Percentiles rank a stretch among this genome's conserved stretches.
Conservation (phyloP, 2,888 invertebrate genomes). For the Xylocampa areola region DNA sequence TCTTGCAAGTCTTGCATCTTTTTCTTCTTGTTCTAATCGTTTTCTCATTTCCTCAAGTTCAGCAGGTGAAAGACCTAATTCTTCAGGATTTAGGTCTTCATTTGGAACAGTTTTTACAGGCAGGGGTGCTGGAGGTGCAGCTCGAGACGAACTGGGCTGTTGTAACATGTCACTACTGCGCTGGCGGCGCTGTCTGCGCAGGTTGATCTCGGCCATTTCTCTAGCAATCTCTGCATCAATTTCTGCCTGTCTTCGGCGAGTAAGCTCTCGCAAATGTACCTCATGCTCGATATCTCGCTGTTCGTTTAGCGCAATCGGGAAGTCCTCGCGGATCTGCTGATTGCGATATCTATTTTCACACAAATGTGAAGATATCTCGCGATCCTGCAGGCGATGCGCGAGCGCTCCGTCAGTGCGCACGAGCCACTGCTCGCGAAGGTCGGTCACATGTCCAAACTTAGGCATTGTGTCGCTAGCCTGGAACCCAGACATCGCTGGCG, state of each 20-base stretch:
- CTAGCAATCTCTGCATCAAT: constrained; percentile 85
- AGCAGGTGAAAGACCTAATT: constrained; percentile 78
- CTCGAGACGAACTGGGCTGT: constrained; percentile 79
- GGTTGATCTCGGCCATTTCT: constrained; percentile 85
- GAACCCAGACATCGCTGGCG: constrained; percentile 78
- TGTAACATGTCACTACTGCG: constrained; percentile 70
- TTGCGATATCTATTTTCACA: constrained; percentile 86
- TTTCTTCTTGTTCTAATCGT: constrained; percentile 83
- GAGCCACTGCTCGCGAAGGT: constrained; percentile 86
- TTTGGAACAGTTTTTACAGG: constrained; percentile 46
- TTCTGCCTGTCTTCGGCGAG: constrained; percentile 83
- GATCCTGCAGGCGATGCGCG: constrained; percentile 85
- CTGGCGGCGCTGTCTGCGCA: constrained; percentile 78
- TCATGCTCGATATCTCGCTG: constrained; percentile 84
- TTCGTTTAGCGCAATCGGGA: constrained; percentile 83
- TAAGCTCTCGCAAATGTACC: constrained; percentile 74
- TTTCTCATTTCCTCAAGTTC: constrained; percentile 82
- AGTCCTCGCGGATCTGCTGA: constrained; percentile 87
- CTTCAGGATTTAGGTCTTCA: constrained; percentile 74
- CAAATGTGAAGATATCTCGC: constrained; percentile 85
- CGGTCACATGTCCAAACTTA: constrained; percentile 85
- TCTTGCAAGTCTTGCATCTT: constrained; percentile 81
- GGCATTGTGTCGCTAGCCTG: constrained; percentile 85
- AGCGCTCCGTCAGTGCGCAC: constrained; percentile 85
- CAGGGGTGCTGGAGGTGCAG: constrained; percentile 61